Evolutionary conservation across 2,113 vertebrate species (phyloP).

Genomic region (Hippocampus mohnikei): DNA sequence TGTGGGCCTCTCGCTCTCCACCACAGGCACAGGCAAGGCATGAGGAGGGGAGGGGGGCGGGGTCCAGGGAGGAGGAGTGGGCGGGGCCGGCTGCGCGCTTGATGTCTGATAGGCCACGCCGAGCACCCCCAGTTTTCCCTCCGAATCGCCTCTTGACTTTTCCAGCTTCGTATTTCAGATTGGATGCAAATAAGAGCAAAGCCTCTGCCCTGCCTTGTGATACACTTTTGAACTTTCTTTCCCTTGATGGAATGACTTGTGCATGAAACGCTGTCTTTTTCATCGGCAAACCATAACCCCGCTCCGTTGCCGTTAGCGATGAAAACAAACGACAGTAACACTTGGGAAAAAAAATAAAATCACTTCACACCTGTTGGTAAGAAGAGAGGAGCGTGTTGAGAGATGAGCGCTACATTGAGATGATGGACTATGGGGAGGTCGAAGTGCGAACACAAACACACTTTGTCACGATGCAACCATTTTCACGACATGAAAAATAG

Average conservation of each 20-base stretch:
- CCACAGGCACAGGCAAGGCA: constrained; percentile 44
- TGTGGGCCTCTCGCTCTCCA: constrained; percentile 57
- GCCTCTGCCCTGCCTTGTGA: constrained; percentile 1
- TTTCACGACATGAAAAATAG: background rate
- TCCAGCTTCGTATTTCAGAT: constrained; percentile 52
- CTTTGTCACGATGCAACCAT: background rate
- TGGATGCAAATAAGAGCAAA: constrained; percentile 48
- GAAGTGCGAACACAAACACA: constrained; percentile 3
- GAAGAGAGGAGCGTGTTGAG: background rate
- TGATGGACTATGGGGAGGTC: background rate
- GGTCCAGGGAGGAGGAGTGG: constrained; percentile 25
- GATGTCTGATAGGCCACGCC: constrained; percentile 29
- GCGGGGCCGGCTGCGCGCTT: constrained; percentile 36
- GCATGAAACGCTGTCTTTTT: constrained; percentile 7
- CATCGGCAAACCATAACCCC: background rate
- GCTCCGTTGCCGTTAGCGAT: background rate
- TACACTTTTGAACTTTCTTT: constrained; percentile 17
- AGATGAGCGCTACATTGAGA: background rate
- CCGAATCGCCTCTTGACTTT: constrained; percentile 35
- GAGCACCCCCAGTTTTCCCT: constrained; percentile 17
- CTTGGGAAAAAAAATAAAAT: constrained; percentile 6
- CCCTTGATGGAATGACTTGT: constrained; percentile 14
- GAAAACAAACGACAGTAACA: background rate
- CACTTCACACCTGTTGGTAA: background rate
- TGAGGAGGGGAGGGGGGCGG: constrained; percentile 47